A percentile compares a stretch with the other conserved stretches of the same genome.
Evolutionary conservation across 1,140 invertebrate genomes (phyloP).

Genomic region (Arctopsyche grandis): DNA sequence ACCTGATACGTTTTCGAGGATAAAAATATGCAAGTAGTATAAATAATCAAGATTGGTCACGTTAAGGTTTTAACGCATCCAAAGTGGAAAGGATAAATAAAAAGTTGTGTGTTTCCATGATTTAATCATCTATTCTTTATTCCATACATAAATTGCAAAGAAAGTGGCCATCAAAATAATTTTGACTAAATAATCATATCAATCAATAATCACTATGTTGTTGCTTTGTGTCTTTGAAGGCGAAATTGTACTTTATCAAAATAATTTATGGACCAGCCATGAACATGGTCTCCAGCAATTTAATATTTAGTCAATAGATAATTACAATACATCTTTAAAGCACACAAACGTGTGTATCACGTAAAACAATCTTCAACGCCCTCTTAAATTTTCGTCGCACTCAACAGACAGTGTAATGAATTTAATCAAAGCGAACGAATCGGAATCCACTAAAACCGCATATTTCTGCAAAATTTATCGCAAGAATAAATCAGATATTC

Average conservation of each 20-base stretch:
- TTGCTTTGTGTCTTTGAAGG: constrained; percentile 25
- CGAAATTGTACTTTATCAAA: constrained; percentile 31
- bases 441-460: no score
- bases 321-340: constrained; percentile 25
- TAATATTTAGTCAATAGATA: background rate
- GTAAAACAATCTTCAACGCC: constrained; percentile 5
- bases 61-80: no score
- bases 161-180: constrained; percentile 32
- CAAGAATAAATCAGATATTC: no score
- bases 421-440: no score
- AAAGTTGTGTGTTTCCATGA: background rate
- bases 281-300: constrained; percentile 25
- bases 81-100: constrained; percentile 4
- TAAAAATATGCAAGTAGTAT: no score
- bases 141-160: constrained; percentile 21
- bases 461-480: no score
- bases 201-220: constrained; percentile 26
- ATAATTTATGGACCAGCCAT: constrained; percentile 32
- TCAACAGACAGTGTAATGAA: no score
- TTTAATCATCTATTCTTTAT: constrained; percentile 17
- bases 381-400: background rate
- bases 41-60: no score
- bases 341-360: constrained; percentile 26
- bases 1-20: no score
- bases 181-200: constrained; percentile 31